phyloP scores from a whole-genome alignment of 2,888 invertebrate species.

The Brachypterus glaber region DNA sequence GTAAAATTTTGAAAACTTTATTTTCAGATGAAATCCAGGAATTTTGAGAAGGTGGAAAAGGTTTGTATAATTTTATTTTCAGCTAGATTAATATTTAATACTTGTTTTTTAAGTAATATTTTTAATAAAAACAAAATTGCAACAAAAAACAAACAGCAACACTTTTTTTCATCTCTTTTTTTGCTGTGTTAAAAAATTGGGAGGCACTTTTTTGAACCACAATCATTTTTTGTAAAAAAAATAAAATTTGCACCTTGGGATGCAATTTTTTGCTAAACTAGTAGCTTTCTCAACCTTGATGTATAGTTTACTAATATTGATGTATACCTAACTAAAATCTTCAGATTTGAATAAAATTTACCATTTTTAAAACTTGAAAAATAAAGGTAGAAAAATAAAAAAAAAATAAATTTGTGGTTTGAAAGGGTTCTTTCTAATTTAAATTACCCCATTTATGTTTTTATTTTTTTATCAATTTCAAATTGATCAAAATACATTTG shows the following conservation, averaged over 20 bases:
- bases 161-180: slow-evolving; percentile 29
- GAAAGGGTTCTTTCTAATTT: slow-evolving; percentile 33
- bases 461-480: slow-evolving; percentile 1
- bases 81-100: slow-evolving; percentile 10
- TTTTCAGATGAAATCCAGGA: slow-evolving; percentile 93
- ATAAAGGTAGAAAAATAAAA: too few relatives aligned
- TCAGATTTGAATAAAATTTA: too few relatives aligned
- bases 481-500: slow-evolving; percentile 27
- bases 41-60: slow-evolving; percentile 98
- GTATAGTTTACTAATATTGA: too few relatives aligned
- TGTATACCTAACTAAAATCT: too few relatives aligned
- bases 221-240: too few relatives aligned
- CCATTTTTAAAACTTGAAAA: too few relatives aligned
- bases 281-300: too few relatives aligned
- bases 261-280: too few relatives aligned
- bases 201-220: slow-evolving; percentile 38
- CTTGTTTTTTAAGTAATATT: slow-evolving; percentile 15
- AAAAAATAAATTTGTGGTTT: too few relatives aligned
- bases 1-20: too few relatives aligned
- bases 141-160: slow-evolving; percentile 11
- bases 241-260: too few relatives aligned
- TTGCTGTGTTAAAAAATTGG: slow-evolving; percentile 37
- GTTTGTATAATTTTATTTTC: slow-evolving; percentile 43
- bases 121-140: slow-evolving; percentile 19
- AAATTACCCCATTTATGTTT: slow-evolving; percentile 11